Conservation (phyloP, 2,113 vertebrate species). For the Rissa tridactyla region DNA sequence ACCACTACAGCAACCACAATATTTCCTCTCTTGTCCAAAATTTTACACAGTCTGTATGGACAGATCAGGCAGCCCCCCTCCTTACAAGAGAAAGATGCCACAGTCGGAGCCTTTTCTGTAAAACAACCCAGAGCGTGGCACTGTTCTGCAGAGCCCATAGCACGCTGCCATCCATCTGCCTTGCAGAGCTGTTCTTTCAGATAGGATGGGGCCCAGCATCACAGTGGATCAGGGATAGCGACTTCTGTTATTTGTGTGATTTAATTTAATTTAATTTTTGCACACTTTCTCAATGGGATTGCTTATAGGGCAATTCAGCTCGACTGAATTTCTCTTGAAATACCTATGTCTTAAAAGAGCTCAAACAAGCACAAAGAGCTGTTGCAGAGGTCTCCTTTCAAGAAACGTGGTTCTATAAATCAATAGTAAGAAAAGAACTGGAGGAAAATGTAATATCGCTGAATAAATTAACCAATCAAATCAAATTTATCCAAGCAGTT, state of each 20-base stretch:
- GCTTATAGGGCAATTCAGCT: neutral
- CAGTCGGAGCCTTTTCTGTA: neutral
- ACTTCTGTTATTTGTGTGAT: neutral
- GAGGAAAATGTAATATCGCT: neutral
- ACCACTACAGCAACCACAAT: neutral
- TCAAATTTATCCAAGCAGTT: neutral
- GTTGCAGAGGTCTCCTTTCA: neutral
- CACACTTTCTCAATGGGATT: neutral
- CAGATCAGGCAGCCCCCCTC: neutral
- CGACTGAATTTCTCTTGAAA: neutral
- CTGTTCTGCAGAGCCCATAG: neutral
- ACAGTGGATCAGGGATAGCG: rapidly evolving
- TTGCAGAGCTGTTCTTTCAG: neutral
- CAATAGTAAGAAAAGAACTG: neutral
- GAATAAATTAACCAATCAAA: neutral
- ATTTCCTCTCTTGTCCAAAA: neutral
- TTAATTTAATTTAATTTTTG: neutral
- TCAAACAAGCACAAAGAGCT: neutral
- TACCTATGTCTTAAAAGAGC: neutral
- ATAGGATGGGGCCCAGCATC: neutral
- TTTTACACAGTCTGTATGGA: neutral
- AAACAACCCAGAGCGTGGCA: neutral
- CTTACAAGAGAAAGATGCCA: neutral
- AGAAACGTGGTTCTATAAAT: neutral
- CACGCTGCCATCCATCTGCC: neutral